These are phyloP conservation scores for Kryphioiulus occultus DNA, from an alignment of 2,888 invertebrate genomes.

Conservation along the genomic window DNA sequence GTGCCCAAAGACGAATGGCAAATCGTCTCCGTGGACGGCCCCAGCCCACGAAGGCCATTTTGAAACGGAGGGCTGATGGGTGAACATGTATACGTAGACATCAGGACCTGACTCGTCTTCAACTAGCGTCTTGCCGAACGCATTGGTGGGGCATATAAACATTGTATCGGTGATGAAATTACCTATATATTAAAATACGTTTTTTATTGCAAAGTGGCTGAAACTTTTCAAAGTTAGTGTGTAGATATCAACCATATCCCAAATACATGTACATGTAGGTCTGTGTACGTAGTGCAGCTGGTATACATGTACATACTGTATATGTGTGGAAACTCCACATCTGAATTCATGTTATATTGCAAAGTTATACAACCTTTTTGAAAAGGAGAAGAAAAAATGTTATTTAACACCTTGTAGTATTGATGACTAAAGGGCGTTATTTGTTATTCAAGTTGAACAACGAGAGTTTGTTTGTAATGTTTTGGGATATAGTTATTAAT, in stretches of 20 bases:
- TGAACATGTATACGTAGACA: constrained; percentile 40
- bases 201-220: not conserved
- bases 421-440: too few relatives aligned
- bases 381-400: too few relatives aligned
- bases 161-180: constrained; percentile 27
- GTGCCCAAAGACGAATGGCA: constrained; percentile 37
- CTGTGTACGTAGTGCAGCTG: too few relatives aligned
- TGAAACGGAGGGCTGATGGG: constrained; percentile 3
- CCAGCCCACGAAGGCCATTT: constrained; percentile 42
- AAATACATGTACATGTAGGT: not conserved
- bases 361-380: too few relatives aligned
- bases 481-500: too few relatives aligned
- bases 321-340: too few relatives aligned
- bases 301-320: not conserved
- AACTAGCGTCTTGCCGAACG: not conserved
- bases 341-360: too few relatives aligned
- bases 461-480: too few relatives aligned
- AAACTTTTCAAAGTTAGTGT: not conserved
- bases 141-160: constrained; percentile 41
- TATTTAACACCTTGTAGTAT: too few relatives aligned
- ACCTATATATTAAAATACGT: constrained; percentile 37
- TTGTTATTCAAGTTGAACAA: too few relatives aligned
- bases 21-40: constrained; percentile 43
- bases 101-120: constrained; percentile 15
- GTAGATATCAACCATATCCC: not conserved